A percentile compares a stretch with the other conserved stretches of the same genome.
Conservation (phyloP, 37 sponge, comb jelly and placozoan genomes). For the Spongilla lacustris region DNA sequence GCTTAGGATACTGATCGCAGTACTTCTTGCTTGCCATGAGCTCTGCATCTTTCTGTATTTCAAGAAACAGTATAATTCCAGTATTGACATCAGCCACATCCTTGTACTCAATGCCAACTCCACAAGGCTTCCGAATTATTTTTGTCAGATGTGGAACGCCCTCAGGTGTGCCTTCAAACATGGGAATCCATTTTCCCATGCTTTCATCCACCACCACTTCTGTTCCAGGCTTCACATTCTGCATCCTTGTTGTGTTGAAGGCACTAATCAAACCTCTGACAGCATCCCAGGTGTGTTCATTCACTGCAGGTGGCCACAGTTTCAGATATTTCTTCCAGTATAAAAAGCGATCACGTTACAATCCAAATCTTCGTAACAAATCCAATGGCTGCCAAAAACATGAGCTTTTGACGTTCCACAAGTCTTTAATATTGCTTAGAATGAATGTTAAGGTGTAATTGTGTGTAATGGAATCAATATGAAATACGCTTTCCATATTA, state of each 20-base stretch:
- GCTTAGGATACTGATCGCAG: background rate
- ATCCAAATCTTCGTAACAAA: background rate
- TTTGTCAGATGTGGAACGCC: background rate
- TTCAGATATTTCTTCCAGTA: background rate
- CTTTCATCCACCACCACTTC: background rate
- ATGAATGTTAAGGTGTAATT: too few relatives aligned
- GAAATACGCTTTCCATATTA: too few relatives aligned
- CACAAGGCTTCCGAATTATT: background rate
- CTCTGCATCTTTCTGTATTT: background rate
- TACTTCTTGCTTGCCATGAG: background rate
- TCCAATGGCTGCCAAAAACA: background rate
- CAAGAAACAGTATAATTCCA: background rate
- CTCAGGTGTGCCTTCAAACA: constrained; percentile 1
- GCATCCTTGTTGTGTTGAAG: background rate
- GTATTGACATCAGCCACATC: constrained; percentile 1
- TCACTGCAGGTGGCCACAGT: background rate
- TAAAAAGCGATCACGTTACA: background rate
- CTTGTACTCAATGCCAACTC: background rate
- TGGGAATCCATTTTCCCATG: background rate
- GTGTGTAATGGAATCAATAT: too few relatives aligned
- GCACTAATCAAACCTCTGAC: background rate
- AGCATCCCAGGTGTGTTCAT: background rate
- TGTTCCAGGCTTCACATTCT: background rate
- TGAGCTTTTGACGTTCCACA: background rate
- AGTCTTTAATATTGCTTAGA: background rate